These are phyloP conservation scores for Copidosoma floridanum DNA, from an alignment of 1,140 invertebrate species.

Conservation along the genomic window DNA sequence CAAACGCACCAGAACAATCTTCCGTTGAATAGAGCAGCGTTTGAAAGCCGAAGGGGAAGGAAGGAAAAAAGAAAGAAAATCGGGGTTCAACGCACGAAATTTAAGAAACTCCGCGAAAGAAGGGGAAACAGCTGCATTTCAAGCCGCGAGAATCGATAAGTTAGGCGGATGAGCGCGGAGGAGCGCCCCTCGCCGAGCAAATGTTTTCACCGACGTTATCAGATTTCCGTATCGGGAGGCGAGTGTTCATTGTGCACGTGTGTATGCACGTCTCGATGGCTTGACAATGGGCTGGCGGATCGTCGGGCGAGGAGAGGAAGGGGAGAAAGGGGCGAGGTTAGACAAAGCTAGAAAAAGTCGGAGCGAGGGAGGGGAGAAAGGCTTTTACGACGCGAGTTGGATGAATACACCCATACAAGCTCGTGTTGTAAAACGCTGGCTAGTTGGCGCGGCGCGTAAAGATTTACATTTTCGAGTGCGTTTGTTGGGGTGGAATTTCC, in stretches of 20 bases:
- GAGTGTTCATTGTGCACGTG: background rate
- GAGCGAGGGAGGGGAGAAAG: background rate
- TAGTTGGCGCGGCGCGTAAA: no score
- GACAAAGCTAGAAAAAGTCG: background rate
- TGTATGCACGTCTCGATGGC: background rate
- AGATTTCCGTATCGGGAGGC: constrained; percentile 3
- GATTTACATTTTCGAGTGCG: no score
- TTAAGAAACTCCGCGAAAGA: no score
- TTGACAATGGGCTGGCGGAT: constrained; percentile 11
- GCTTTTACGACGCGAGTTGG: no score
- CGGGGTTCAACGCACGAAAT: no score
- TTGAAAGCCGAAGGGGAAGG: background rate
- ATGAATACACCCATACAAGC: no score
- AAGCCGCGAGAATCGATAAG: constrained; percentile 10
- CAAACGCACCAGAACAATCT: no score
- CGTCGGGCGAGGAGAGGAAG: background rate
- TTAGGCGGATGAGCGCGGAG: constrained; percentile 12
- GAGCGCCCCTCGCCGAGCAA: no score
- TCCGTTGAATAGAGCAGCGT: no score
- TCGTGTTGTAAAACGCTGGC: no score
- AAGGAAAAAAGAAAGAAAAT: no score
- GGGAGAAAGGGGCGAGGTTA: background rate
- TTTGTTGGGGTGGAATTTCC: no score
- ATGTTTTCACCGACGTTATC: constrained; percentile 19
- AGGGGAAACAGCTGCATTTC: background rate